phyloP scores from a whole-genome alignment of 2,113 vertebrate species.

The Dromaius novaehollandiae region DNA sequence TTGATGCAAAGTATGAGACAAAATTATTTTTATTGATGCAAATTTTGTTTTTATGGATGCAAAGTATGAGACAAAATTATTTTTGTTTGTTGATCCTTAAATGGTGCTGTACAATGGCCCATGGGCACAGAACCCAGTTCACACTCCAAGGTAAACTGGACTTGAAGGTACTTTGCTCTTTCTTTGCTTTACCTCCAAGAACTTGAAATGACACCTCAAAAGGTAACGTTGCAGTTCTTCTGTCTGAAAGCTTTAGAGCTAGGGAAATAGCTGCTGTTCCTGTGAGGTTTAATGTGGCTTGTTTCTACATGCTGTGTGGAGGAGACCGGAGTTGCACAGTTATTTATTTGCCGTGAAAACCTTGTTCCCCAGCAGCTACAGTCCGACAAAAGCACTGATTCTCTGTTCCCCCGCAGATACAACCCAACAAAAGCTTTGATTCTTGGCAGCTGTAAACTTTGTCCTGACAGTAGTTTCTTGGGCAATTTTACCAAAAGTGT shows the following conservation, averaged over 20 bases:
- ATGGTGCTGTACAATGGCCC: not conserved
- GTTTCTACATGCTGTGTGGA: not conserved
- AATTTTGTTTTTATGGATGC: not conserved
- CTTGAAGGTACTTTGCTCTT: not conserved
- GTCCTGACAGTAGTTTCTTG: not conserved
- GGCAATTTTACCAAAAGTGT: not conserved
- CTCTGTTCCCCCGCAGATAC: too few relatives aligned
- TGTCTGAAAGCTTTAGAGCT: not conserved
- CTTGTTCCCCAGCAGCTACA: not conserved
- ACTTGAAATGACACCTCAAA: not conserved
- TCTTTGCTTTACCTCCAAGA: not conserved
- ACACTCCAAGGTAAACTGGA: not conserved
- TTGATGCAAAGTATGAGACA: not conserved
- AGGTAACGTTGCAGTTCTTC: not conserved
- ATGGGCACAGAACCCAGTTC: not conserved
- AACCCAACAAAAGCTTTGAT: not conserved
- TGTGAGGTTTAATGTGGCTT: fast-evolving
- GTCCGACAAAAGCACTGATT: too few relatives aligned
- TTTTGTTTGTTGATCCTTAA: not conserved
- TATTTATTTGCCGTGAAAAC: not conserved
- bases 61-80: not conserved
- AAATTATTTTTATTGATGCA: not conserved
- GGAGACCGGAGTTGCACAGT: not conserved
- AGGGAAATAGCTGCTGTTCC: not conserved
- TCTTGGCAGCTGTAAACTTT: not conserved